These are phyloP conservation scores for Phaethornis superciliosus DNA, from an alignment of 2,113 vertebrate species.

Conservation along the genomic window DNA sequence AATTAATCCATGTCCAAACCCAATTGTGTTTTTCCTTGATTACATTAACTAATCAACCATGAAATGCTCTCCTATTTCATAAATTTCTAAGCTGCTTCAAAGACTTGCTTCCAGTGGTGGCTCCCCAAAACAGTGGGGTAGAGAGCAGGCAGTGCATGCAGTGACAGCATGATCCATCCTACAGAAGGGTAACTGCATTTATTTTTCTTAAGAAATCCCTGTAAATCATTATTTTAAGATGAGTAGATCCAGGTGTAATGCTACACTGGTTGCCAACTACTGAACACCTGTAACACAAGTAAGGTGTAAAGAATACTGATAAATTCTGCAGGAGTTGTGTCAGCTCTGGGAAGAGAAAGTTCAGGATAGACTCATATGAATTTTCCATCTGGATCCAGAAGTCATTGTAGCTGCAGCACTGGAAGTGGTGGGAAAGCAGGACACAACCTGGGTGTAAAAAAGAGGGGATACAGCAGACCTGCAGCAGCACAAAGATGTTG, in stretches of 20 bases:
- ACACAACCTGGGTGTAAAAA: neutral
- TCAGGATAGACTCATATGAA: neutral
- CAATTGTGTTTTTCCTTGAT: neutral
- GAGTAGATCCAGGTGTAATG: neutral
- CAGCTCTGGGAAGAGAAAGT: neutral
- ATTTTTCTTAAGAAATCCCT: neutral
- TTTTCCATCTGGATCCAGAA: neutral
- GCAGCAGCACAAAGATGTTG: neutral
- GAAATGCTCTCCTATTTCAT: neutral
- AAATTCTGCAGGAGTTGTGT: neutral
- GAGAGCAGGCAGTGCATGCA: neutral
- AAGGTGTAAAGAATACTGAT: neutral
- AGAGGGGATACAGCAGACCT: neutral
- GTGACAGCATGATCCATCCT: neutral
- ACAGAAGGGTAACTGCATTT: neutral
- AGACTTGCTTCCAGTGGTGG: accelerated
- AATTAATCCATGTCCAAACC: neutral
- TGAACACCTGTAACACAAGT: neutral
- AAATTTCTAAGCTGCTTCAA: neutral
- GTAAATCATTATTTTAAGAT: neutral
- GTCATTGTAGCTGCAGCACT: neutral
- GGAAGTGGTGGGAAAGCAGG: neutral
- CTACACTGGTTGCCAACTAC: neutral
- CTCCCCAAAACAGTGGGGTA: neutral
- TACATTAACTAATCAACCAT: neutral